Evolutionary conservation across 2,113 vertebrate genomes (phyloP).

Genomic region (Psittacula cyanocephala): DNA sequence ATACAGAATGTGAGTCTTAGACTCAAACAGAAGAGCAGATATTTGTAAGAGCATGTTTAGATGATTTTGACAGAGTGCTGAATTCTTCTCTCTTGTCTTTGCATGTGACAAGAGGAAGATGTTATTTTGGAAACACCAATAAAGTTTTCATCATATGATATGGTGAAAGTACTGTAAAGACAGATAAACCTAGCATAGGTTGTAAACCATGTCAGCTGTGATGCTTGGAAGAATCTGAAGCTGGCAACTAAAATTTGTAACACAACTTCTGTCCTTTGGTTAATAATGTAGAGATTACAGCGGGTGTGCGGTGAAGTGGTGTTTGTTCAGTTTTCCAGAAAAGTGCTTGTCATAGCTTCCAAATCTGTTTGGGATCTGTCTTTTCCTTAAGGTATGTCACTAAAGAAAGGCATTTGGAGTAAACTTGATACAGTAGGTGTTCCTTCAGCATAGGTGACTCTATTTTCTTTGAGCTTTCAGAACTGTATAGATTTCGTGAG

Average conservation of each 20-base stretch:
- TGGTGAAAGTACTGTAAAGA: neutral
- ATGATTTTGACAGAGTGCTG: neutral
- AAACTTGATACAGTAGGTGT: neutral
- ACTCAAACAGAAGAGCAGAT: neutral
- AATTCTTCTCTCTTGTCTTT: neutral
- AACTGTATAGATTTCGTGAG: neutral
- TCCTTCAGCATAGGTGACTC: neutral
- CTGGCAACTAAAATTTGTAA: neutral
- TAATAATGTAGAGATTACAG: neutral
- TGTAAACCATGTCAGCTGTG: neutral
- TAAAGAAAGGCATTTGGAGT: neutral
- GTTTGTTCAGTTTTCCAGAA: neutral
- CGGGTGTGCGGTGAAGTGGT: neutral
- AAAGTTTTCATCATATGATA: neutral
- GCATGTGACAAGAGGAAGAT: neutral
- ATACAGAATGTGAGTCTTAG: neutral
- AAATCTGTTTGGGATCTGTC: neutral
- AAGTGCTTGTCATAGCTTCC: neutral
- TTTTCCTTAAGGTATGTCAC: neutral
- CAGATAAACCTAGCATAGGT: neutral
- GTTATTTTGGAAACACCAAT: neutral
- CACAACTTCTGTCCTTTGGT: neutral
- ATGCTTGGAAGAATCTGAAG: neutral
- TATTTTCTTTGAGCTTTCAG: neutral
- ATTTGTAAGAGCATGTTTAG: neutral